phyloP scores from a whole-genome alignment of 2,888 invertebrate species.

The Acrobasis suavella region DNA sequence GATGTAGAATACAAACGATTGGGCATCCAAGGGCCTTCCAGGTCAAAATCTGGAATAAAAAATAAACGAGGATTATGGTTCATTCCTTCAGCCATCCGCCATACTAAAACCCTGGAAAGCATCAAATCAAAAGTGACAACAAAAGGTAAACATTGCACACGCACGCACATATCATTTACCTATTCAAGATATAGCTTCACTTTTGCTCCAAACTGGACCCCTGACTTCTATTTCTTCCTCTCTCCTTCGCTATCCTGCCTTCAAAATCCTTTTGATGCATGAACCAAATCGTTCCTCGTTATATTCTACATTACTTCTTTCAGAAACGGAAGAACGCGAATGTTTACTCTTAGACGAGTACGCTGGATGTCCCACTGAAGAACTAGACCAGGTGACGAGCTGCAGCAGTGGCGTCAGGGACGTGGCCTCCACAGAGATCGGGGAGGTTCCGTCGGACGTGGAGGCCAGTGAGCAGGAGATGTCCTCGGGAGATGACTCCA shows the following conservation, averaged over 20 bases:
- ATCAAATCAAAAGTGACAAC: slow-evolving; percentile 73
- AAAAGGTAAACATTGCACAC: slow-evolving; percentile 55
- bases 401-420: slow-evolving; percentile 54
- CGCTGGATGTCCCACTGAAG: slow-evolving; percentile 65
- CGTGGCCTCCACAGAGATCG: slow-evolving; percentile 56
- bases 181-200: too few species aligned
- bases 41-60: slow-evolving; percentile 58
- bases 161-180: not conserved
- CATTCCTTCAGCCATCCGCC: slow-evolving; percentile 74
- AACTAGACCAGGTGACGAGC: slow-evolving; percentile 58
- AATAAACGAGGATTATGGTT: slow-evolving; percentile 76
- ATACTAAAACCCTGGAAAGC: slow-evolving; percentile 76
- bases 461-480: slow-evolving; percentile 83
- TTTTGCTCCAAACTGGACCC: too few species aligned
- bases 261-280: not conserved
- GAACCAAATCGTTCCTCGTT: not conserved
- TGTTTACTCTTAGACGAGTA: slow-evolving; percentile 83
- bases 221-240: too few species aligned
- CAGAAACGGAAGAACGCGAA: slow-evolving; percentile 81
- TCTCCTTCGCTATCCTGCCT: too few species aligned
- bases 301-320: slow-evolving; percentile 26
- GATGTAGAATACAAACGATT: slow-evolving; percentile 78
- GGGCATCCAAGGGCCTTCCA: slow-evolving; percentile 57
- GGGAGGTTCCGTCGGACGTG: slow-evolving; percentile 64
- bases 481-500: slow-evolving; percentile 84